Evolutionary conservation across 2,797 vertebrate genomes (phyloP), one percentile per base, ranked within the genome.

Genomic region (Amazona finschi): DNA sequence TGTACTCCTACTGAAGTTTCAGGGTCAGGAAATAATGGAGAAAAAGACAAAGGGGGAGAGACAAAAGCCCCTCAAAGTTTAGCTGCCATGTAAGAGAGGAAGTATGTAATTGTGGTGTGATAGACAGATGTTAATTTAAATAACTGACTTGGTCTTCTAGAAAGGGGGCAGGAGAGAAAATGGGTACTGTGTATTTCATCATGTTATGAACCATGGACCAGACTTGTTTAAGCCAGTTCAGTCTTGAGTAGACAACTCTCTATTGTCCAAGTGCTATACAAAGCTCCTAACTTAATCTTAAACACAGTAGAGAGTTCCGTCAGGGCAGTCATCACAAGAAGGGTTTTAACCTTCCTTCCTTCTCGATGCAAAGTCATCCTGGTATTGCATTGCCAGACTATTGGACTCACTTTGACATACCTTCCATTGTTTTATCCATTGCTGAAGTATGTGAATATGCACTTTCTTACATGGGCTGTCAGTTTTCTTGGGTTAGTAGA

Each of bases 281-380:
- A 70, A 74, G 16, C 58, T 67, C 33, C 47, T n/a, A 47, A 24
- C 30, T 43, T 41, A 44, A 39, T 71, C 41, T 43, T 57, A 14
- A 85, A n/a, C 0, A 0, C 9, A 31, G 15, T 15, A 18, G 6
- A 66, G 12, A 70, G 18, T 33, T 75, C 38, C 36, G 46, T 41
- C 20, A 53, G n/a, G 20, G 17, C 12, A 44, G 33, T 30, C 47
- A 70, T 43, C 46, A 66, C 5, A 38, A 43, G 9, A 60, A 8
- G 6, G 10, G 31, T 47, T 39, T 73, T 77, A 67, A 25, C 33
- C 49, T 95, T 74, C 38, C 49, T 95, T 74, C 38, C 30, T 60
- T 79, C n/a, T 69, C 60, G 84, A 65, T 66, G 18, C 18, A 49
- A 5, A 47, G 11, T 58, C 21, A 52, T 74, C 46, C 28, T 61